phyloP scores from a whole-genome alignment of 2,113 vertebrate genomes.

The Ascaphus truei region DNA sequence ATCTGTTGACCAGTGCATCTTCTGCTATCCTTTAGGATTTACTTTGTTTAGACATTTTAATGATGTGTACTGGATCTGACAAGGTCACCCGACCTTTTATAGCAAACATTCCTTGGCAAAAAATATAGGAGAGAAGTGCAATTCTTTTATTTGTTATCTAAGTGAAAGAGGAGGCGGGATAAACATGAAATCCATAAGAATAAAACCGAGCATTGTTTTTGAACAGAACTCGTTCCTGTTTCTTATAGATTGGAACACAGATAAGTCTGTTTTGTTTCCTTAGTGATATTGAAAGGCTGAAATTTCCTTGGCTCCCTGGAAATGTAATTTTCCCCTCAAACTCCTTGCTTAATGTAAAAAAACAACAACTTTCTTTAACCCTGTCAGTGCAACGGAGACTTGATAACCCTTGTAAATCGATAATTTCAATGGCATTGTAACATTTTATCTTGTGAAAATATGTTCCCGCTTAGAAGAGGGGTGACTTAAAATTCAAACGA shows the following conservation, averaged over 20 bases:
- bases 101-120: neutral
- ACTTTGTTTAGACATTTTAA: constrained; percentile 22
- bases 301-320: constrained; percentile 70
- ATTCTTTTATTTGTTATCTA: neutral
- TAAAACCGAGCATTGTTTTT: constrained; percentile 6
- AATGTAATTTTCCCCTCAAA: constrained; percentile 86
- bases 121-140: neutral
- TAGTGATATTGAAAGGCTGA: constrained; percentile 77
- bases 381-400: too few species aligned
- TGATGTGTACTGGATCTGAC: neutral
- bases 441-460: too few species aligned
- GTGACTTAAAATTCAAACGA: too few species aligned
- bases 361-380: constrained; percentile 28
- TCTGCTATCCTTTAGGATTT: neutral
- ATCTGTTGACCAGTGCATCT: neutral
- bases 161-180: neutral
- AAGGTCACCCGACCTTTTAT: constrained; percentile 12
- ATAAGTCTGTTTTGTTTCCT: constrained; percentile 68
- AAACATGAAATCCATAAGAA: neutral
- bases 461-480: too few species aligned
- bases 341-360: constrained; percentile 82
- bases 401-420: constrained; percentile 89
- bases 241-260: constrained; percentile 50
- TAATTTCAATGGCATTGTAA: constrained; percentile 51
- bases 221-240: constrained; percentile 24